phyloP scores from a whole-genome alignment of 1,140 invertebrate genomes.

The Oryzaephilus surinamensis region DNA sequence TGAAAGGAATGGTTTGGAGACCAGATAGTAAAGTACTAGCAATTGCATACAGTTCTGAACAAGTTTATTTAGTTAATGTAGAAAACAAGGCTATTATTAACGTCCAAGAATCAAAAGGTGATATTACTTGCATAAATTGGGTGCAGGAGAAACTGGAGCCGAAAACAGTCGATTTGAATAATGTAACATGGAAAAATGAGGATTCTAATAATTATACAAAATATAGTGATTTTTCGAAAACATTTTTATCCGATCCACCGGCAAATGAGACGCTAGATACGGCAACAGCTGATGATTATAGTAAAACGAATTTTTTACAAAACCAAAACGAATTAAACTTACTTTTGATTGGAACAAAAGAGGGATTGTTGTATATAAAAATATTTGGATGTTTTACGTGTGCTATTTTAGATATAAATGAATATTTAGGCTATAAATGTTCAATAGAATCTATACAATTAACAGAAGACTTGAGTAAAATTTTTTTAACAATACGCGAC shows the following conservation, averaged over 20 bases:
- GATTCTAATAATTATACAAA: neutral
- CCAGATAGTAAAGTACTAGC: slow-evolving; percentile 83
- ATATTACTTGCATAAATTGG: slow-evolving; percentile 51
- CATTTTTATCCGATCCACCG: slow-evolving; percentile 42
- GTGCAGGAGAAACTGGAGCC: slow-evolving; percentile 30
- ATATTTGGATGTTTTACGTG: slow-evolving; percentile 78
- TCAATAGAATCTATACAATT: slow-evolving; percentile 49
- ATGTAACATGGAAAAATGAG: slow-evolving; percentile 21
- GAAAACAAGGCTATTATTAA: slow-evolving; percentile 78
- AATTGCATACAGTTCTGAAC: slow-evolving; percentile 51
- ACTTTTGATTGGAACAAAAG: slow-evolving; percentile 64
- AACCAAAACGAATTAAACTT: slow-evolving; percentile 64
- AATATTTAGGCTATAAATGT: slow-evolving; percentile 43
- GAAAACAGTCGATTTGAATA: slow-evolving; percentile 15
- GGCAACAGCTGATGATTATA: slow-evolving; percentile 45
- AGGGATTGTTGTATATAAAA: slow-evolving; percentile 61
- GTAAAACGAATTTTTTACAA: slow-evolving; percentile 50
- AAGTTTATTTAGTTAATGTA: slow-evolving; percentile 66
- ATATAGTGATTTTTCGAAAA: slow-evolving; percentile 43
- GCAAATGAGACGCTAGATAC: slow-evolving; percentile 35
- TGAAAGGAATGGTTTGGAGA: slow-evolving; percentile 74
- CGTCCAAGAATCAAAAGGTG: slow-evolving; percentile 51
- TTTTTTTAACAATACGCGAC: slow-evolving; percentile 46
- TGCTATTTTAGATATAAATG: slow-evolving; percentile 54
- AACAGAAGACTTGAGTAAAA: slow-evolving; percentile 47